Base-by-base conservation (phyloP, 2,888 invertebrate genomes). In the Cheilosia soror region DNA sequence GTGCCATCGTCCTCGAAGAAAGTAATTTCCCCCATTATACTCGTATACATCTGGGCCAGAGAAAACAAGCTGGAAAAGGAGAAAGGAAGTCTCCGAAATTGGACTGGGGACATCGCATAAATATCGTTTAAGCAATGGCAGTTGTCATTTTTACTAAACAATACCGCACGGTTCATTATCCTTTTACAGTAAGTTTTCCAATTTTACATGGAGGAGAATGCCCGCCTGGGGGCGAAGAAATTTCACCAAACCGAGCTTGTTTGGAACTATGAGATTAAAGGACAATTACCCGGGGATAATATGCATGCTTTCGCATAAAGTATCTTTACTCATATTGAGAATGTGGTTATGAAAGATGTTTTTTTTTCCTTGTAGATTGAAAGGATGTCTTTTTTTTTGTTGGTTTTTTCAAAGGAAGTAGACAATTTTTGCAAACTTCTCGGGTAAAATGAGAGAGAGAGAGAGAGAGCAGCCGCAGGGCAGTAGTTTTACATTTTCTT, bases 111-210 rank as follows among this genome's bases (percentile, higher is more conserved):
- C 55, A 42, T 66, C 84, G 58, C 84, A 80, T 84, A 84, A 84
- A 84, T 84, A 84, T 71, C 84, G 72, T 83, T 83, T 83, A 83
- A 66, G 78, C 75, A 80, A 84, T 80, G 84, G 75, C 84, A 75
- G 75, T 84, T 80, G 80, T 80, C 75, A 84, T 72, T 78, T 78
- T 68, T 73, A 29, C 78, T 58, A 60, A 75, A 69, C 69, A 84
- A 75, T 60, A 60, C 69, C 57, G 42, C 55, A 42, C 55, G 79
- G 79, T 84, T 84, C 84, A 84, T 79, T 84, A 84, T 80, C 84
- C 84, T 80, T 80, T 60, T 75, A 47, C 63, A 11, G 58, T 84
- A 69, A 84, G 75, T 80, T 84, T 84, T 84, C 75, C 80, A 79
- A 80, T 80, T 76, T 69, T 33, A 49, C 69, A 79, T 66, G 42